A percentile compares a stretch with the other conserved stretches of the same genome.
Evolutionary conservation across 1,140 invertebrate genomes (phyloP).

Genomic region (Bombus picipes): DNA sequence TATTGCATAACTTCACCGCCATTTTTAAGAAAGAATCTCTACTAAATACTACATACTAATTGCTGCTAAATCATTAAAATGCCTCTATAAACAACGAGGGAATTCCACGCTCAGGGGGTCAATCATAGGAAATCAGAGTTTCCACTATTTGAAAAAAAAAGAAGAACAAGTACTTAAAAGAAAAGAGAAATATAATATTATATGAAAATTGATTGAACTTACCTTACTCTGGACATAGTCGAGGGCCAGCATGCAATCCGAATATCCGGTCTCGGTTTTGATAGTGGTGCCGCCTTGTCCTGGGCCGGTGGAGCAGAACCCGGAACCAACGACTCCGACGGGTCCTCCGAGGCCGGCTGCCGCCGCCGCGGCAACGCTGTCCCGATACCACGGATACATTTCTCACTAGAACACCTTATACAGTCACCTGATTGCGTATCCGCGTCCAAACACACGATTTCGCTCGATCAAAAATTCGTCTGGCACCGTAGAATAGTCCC

Average conservation of each 20-base stretch:
- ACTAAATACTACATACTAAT: too few relatives aligned
- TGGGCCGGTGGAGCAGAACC: conserved; percentile 80
- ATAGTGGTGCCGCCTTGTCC: conserved; percentile 83
- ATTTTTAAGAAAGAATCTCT: too few relatives aligned
- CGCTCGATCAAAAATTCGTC: neutral
- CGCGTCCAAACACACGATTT: neutral
- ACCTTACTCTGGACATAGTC: conserved; percentile 89
- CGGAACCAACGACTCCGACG: conserved; percentile 81
- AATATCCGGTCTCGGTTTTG: conserved; percentile 88
- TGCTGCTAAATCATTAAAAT: neutral
- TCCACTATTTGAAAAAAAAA: too few relatives aligned
- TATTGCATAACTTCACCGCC: neutral
- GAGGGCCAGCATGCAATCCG: conserved; percentile 88
- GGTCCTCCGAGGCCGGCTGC: conserved; percentile 81
- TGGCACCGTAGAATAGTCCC: conserved; percentile 21
- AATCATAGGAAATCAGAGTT: neutral
- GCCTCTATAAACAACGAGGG: too few relatives aligned
- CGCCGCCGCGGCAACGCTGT: conserved; percentile 85
- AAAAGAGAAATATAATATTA: neutral
- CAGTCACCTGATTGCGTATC: neutral
- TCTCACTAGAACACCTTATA: conserved; percentile 29
- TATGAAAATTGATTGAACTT: conserved; percentile 57
- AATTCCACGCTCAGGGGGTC: neutral
- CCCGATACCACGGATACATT: conserved; percentile 89
- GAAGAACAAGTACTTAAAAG: too few relatives aligned